Base-by-base conservation (phyloP, 2,888 invertebrate species). In the Fragum sueziense region DNA sequence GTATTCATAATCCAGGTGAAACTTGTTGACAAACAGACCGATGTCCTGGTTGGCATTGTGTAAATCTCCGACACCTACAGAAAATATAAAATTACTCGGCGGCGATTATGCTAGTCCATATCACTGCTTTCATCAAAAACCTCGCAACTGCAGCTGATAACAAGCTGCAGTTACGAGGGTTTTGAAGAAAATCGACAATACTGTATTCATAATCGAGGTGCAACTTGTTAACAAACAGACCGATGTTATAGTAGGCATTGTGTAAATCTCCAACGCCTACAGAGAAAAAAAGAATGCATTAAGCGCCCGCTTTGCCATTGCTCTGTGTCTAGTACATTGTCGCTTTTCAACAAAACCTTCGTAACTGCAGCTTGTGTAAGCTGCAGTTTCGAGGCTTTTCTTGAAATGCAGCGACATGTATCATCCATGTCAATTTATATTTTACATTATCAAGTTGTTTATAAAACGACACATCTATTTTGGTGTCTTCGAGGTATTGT, bases 21-120 rank as follows among this genome's bases (percentile, higher is more conserved):
- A 70, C 37, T 80, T 80, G 37, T 80, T 80, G 25, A 70, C 80
- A 41, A 80, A 74, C 33, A 80, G 51, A 0, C 65, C 62, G n/a
- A 57, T 59, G 54, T 70, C 67, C 20, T 67, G n/a, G n/a, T 37
- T 37, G 2, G 70, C 34, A 17, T 34, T 14, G 27, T 29, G 27
- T n/a, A 76, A 22, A 22, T 80, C 76, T n/a, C 74, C 74, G 4
- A 80, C 31, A 25, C 37, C 41, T 41, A 25, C 17, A 31, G 14
- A 20, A n/a, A 17, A 17, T 54, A n/a, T 54, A 54, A 61, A 37
- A 70, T 14, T 70, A 27, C 1, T 65, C 70, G 29, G 70, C 70
- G 51, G 70, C 65, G 6, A 51, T 3, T 31, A n/a, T 25, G 17
- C 65, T 37, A 68, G 9, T 51, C 75, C 71, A 37, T 79, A 74